Evolutionary conservation across 2,113 vertebrate species (phyloP).

Genomic region (Numida meleagris): DNA sequence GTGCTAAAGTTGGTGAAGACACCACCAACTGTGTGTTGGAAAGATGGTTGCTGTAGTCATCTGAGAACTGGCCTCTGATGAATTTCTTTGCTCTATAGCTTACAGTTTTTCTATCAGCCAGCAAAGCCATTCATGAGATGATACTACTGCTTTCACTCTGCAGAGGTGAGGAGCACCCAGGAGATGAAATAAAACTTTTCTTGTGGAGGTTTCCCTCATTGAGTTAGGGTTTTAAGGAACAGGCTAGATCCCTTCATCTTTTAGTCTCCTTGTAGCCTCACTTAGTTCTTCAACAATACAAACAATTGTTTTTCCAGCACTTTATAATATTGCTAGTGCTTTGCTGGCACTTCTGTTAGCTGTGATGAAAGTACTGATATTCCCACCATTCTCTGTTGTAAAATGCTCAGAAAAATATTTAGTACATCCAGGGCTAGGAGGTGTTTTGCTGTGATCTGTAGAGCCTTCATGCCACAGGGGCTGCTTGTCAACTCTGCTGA

Average conservation of each 20-base stretch:
- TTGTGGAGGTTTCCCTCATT: neutral
- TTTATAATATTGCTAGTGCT: neutral
- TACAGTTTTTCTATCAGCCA: neutral
- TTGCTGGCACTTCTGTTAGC: neutral
- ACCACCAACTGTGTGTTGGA: neutral
- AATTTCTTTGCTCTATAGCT: neutral
- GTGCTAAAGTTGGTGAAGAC: neutral
- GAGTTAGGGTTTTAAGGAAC: neutral
- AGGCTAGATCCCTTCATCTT: neutral
- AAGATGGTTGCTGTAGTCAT: neutral
- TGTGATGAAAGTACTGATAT: neutral
- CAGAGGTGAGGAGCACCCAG: neutral
- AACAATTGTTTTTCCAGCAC: neutral
- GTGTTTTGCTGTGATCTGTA: neutral
- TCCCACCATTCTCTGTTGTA: neutral
- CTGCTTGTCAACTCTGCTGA: neutral
- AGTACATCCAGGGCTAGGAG: neutral
- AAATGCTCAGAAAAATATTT: too few relatives aligned
- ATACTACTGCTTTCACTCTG: neutral
- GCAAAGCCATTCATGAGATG: neutral
- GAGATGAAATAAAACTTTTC: neutral
- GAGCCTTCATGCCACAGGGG: neutral
- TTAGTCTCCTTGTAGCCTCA: neutral
- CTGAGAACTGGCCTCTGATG: neutral
- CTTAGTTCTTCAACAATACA: neutral